Evolutionary conservation across 2,113 vertebrate species (phyloP).

Genomic region (Oplegnathus fasciatus): DNA sequence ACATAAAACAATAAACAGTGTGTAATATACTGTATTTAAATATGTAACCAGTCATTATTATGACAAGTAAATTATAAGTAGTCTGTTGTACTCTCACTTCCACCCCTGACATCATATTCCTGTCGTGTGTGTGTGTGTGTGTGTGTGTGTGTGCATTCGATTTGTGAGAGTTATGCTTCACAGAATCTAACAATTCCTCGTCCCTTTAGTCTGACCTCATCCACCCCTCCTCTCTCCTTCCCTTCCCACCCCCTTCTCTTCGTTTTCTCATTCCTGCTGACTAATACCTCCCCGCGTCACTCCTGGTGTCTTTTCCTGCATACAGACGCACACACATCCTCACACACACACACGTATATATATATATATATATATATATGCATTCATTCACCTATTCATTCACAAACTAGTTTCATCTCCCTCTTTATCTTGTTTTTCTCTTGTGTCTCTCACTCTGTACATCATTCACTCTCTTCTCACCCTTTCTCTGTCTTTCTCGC

Average conservation of each 20-base stretch:
- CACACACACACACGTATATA: background rate
- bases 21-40: background rate
- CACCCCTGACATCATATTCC: background rate
- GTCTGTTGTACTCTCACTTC: background rate
- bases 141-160: background rate
- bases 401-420: background rate
- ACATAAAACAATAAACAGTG: background rate
- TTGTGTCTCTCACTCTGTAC: slow-evolving; percentile 12
- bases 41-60: slow-evolving; percentile 9
- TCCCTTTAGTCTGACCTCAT: slow-evolving; percentile 37
- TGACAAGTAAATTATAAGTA: background rate
- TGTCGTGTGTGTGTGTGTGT: background rate
- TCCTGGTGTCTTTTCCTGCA: background rate
- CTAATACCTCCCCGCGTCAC: slow-evolving; percentile 48
- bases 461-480: slow-evolving; percentile 25
- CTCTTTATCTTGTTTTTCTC: slow-evolving; percentile 7
- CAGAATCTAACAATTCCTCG: slow-evolving; percentile 1
- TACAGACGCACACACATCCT: slow-evolving; percentile 13
- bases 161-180: slow-evolving; percentile 8
- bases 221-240: slow-evolving; percentile 20
- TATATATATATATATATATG: too few species aligned
- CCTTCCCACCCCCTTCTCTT: slow-evolving; percentile 6
- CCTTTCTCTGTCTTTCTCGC: background rate
- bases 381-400: slow-evolving; percentile 10
- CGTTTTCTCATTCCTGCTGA: slow-evolving; percentile 57